Evolutionary conservation across 2,888 invertebrate genomes (phyloP), one percentile per base, ranked within the genome.

Genomic region (Catonia carolina): DNA sequence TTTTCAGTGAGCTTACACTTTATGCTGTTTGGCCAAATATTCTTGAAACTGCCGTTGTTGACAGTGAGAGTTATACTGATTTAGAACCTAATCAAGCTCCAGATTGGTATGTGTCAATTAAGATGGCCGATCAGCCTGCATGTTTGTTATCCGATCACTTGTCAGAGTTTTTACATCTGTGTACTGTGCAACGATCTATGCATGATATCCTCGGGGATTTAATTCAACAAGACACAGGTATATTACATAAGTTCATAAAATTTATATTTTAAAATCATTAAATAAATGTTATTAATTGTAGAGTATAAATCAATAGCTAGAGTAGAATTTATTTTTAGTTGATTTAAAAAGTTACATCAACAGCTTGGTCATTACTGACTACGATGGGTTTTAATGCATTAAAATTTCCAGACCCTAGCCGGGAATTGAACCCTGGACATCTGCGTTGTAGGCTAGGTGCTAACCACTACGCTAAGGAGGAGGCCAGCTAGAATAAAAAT

Each of bases 1-100:
- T 47, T 68, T 63, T 18, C 62, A 85, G 84, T 53, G 84, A 86
- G 70, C 77, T 93, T 22, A 75, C 83, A 60, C 72, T 94, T 14
- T 85, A 86, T 69, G 84, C 89, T 41, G 87, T 86, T 20, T 97
- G 96, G 96, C 87, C 88, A 0, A 81, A 84, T 69, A 77, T 95
- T 62, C 81, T 86, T 2, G 95, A 94, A 71, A 85, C 88, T 70
- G 81, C 89, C 58, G 84, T 93, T 22, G 83, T 92, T 1, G 97
- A 98, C 70, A 89, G 88, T 61, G 87, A 89, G 64, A 83, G 83
- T 61, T 90, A 89, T 72, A 85, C 89, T 17, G 93, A 95, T 71
- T 85, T 97, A 67, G 86, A 94, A 70, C 92, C 96, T 1, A 71
- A 81, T 45, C 77, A 78, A 48, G 80, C 94, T 67, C 89, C 89